A percentile compares a stretch with the other conserved stretches of the same genome.
Conservation (phyloP, 2,113 vertebrate genomes). For the Redunca redunca region DNA sequence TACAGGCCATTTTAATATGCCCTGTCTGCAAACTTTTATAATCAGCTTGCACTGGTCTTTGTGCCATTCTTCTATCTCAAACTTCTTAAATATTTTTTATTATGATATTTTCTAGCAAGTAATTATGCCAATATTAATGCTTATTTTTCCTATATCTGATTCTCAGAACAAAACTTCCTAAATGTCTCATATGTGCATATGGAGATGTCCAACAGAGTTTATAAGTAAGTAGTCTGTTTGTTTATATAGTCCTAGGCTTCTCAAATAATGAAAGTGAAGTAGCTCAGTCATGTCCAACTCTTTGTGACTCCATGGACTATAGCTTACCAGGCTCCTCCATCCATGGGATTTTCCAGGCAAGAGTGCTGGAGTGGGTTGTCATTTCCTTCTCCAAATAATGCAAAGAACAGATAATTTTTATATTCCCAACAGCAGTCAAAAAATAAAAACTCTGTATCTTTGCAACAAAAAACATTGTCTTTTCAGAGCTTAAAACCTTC, state of each 20-base stretch:
- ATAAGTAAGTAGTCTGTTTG: not conserved
- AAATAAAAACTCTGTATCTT: not conserved
- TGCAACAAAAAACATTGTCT: not conserved
- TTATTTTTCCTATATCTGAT: not conserved
- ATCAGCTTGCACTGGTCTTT: not conserved
- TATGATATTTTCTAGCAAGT: not conserved
- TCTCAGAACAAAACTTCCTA: not conserved
- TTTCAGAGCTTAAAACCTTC: not conserved
- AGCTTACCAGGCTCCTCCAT: not conserved
- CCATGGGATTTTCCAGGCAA: not conserved
- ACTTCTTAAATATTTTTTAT: not conserved
- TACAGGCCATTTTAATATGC: not conserved
- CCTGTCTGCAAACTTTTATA: not conserved
- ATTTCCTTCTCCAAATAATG: not conserved
- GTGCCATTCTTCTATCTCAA: not conserved
- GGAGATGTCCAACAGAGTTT: not conserved
- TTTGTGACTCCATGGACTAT: not conserved
- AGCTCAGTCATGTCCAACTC: not conserved
- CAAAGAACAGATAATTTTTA: not conserved
- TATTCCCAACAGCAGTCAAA: not conserved
- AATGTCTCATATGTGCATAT: fast-evolving
- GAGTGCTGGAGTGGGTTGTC: not conserved
- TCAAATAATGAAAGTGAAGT: not conserved
- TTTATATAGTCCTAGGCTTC: not conserved
- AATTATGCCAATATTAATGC: not conserved